Conservation (phyloP, 2,797 vertebrate genomes). For the Martes flavigula region DNA sequence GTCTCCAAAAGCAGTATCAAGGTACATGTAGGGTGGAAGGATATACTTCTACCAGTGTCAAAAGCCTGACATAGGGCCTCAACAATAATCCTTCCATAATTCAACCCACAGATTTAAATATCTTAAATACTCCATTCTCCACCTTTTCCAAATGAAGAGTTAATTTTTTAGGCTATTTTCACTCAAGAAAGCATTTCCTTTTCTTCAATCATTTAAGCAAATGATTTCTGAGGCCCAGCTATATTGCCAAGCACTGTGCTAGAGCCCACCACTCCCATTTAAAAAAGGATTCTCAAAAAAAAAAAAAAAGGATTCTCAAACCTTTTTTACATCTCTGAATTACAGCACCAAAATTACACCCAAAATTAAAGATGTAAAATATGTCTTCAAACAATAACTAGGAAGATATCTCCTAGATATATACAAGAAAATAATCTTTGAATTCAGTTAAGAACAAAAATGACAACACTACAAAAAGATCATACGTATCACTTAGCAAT, state of each 20-base stretch:
- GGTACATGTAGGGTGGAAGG: background rate
- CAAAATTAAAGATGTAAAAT: background rate
- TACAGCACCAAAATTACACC: background rate
- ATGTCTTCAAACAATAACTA: slow-evolving; percentile 10
- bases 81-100: background rate
- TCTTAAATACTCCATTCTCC: background rate
- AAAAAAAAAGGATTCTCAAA: slow-evolving; percentile 3
- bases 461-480: slow-evolving; percentile 24
- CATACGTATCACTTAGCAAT: background rate
- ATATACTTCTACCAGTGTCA: background rate
- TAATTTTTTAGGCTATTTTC: background rate
- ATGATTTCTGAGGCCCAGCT: background rate
- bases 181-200: background rate
- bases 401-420: background rate
- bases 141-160: background rate
- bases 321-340: background rate
- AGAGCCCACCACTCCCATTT: background rate
- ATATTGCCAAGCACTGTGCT: background rate
- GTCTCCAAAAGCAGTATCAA: background rate
- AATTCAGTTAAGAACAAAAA: slow-evolving; percentile 23
- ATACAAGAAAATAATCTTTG: background rate
- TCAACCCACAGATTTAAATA: background rate
- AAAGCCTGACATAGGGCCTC: background rate
- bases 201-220: background rate
- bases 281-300: slow-evolving; percentile 3